Evolutionary conservation across 2,888 invertebrate genomes (phyloP), one percentile per base, ranked within the genome.

Genomic region (Oasisia sp.): DNA sequence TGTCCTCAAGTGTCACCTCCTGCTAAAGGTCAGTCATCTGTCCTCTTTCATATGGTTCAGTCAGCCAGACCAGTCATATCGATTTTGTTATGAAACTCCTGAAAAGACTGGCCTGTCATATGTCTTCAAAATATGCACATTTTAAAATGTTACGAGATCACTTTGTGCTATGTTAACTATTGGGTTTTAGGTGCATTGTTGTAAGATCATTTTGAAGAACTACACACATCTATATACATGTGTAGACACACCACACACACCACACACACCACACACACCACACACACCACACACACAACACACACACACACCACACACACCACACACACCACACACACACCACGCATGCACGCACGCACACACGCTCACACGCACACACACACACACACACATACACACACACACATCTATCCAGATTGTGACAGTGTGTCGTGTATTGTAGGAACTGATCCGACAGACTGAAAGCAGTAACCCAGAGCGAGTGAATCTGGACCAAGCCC

Each of bases 401-500:
- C 50, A 50, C 50, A 50, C 50, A 9, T 38, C 38, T 38, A 38
- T 2, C 50, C 50, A 50, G 14, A 50, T 50, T 9, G 14, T 50
- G 50, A 50, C 50, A 32, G 12, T 38, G 1, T 38, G 32, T 32
- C 45, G 27, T 89, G 12, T 45, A 50, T 92, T 94, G 19, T 93
- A 97, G 96, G 97, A 97, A 93, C 94, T 97, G 92, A 96, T 97
- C 74, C 97, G 96, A 93, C 95, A 96, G 92, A 97, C 97, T 90
- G 96, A 96, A 12, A 94, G 96, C 89, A 97, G 97, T 95, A 98
- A 98, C 95, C 98, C 98, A 94, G 99, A 99, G 95, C 98, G 98
- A 95, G 97, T 97, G 12, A 98, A 98, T 32, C 96, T 99, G 94
- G 98, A 98, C 95, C 97, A 98, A 93, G 99, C 99, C 56, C 97